phyloP scores from a whole-genome alignment of 1,140 invertebrate species.

The Drosophila gunungcola region DNA sequence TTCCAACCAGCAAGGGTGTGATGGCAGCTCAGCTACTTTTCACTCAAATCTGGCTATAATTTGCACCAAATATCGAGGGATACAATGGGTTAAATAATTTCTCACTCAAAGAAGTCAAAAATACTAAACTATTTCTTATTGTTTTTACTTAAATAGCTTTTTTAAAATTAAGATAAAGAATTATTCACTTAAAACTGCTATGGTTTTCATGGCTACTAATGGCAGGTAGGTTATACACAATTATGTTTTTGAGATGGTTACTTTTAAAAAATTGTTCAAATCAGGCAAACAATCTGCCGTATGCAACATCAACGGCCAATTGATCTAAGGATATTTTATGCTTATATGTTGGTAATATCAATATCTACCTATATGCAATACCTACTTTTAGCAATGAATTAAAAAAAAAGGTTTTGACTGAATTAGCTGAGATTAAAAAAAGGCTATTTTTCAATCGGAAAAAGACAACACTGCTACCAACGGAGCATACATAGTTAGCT shows the following conservation, averaged over 20 bases:
- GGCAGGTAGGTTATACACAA: background rate
- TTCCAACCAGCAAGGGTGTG: constrained; percentile 3
- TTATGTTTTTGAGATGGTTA: no score
- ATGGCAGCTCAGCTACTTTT: constrained; percentile 14
- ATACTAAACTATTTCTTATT: no score
- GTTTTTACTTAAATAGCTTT: background rate
- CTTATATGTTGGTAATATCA: no score
- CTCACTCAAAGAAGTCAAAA: no score
- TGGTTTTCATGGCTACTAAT: background rate
- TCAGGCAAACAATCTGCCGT: no score
- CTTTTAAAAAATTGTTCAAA: no score
- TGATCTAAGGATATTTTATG: no score
- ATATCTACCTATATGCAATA: no score
- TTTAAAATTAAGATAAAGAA: background rate
- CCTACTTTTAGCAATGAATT: no score
- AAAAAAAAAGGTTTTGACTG: no score
- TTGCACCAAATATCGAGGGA: background rate
- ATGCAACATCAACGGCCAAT: no score
- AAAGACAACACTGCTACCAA: constrained; percentile 9
- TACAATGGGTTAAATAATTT: no score
- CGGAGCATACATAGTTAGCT: constrained; percentile 15
- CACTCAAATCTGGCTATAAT: background rate
- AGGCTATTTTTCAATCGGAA: background rate
- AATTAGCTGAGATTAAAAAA: background rate
- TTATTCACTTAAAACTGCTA: background rate